A percentile compares a stretch with the other conserved stretches of the same genome.
These are phyloP conservation scores for Arrhamphus sclerolepis DNA, from an alignment of 2,797 vertebrate genomes.

Conservation along the genomic window DNA sequence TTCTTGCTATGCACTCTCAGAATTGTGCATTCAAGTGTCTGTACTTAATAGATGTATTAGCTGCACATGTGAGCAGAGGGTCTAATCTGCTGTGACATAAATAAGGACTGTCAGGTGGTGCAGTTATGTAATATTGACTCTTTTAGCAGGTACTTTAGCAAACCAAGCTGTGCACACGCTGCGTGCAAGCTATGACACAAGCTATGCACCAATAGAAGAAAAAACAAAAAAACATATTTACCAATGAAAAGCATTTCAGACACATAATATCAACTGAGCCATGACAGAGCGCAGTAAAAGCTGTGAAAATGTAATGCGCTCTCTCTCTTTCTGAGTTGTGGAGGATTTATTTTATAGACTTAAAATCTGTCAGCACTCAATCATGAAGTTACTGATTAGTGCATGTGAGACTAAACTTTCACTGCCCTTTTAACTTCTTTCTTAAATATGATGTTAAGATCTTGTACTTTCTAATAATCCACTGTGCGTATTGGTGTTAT, in stretches of 20 bases:
- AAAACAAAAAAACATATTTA: constrained; percentile 9
- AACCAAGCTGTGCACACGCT: constrained; percentile 5
- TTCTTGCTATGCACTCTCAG: not conserved
- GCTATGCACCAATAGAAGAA: not conserved
- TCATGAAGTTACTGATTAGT: constrained; percentile 1
- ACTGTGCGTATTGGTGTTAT: constrained; percentile 20
- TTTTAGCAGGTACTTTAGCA: constrained; percentile 22
- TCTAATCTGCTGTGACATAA: constrained; percentile 25
- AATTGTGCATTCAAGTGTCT: not conserved
- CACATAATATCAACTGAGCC: constrained; percentile 9
- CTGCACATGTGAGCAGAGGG: constrained; percentile 8
- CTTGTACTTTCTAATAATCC: constrained; percentile 14
- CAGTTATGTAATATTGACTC: constrained; percentile 26
- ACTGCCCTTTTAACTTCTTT: constrained; percentile 1
- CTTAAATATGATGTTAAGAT: not conserved
- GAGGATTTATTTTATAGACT: constrained; percentile 1
- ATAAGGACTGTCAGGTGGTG: constrained; percentile 22
- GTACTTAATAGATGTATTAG: constrained; percentile 2
- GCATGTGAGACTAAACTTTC: not conserved
- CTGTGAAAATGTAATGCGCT: constrained; percentile 2
- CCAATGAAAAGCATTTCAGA: constrained; percentile 13
- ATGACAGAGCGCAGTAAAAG: constrained; percentile 7
- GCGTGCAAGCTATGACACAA: too few species aligned
- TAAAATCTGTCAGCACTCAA: not conserved
- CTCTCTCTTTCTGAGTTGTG: not conserved